These are phyloP conservation scores for Notarius quadriscutis DNA, from an alignment of 2,113 vertebrate genomes.

Conservation along the genomic window DNA sequence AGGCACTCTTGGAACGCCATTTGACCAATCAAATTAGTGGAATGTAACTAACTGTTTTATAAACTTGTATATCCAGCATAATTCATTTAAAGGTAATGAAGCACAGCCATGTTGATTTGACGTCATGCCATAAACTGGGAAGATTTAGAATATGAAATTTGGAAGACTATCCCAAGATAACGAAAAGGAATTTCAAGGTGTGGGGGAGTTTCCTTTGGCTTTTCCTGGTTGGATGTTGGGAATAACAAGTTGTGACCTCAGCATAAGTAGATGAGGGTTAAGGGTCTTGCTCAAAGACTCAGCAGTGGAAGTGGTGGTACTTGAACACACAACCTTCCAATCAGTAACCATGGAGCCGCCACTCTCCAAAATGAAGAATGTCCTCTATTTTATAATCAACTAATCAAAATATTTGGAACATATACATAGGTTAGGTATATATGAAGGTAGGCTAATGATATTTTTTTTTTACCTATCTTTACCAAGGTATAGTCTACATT, in stretches of 20 bases:
- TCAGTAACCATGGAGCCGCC: neutral
- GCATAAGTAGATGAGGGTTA: neutral
- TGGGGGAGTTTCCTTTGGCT: neutral
- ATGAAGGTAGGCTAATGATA: neutral
- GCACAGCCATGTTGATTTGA: neutral
- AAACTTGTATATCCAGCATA: neutral
- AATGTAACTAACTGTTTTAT: neutral
- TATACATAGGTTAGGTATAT: neutral
- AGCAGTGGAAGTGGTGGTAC: neutral
- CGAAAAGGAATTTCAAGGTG: neutral
- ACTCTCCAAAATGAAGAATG: neutral
- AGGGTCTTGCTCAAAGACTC: neutral
- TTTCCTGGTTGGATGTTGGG: neutral
- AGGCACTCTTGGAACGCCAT: neutral
- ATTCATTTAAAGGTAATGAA: neutral
- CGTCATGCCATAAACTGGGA: neutral
- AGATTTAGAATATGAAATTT: neutral
- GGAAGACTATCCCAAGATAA: neutral
- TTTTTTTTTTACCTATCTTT: neutral
- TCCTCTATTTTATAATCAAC: neutral
- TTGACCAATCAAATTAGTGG: neutral
- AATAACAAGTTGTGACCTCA: neutral
- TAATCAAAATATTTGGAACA: neutral
- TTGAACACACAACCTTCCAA: neutral
- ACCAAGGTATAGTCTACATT: no score